Conservation (phyloP, 92 coral and sea anemone species). For the Umimayanthus kanabou region DNA sequence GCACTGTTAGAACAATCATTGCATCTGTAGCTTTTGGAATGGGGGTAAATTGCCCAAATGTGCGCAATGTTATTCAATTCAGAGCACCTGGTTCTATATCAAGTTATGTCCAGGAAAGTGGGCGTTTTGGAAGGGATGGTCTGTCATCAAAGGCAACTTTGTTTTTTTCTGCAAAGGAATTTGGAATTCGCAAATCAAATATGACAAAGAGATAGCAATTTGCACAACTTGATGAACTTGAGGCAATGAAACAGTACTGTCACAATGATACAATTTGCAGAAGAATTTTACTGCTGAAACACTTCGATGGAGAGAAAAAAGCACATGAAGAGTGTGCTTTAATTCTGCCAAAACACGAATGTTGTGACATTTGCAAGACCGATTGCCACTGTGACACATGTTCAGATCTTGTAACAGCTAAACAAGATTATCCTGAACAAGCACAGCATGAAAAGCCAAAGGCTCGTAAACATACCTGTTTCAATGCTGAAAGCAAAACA, state of each 20-base stretch:
- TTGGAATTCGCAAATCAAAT: constrained; percentile 35
- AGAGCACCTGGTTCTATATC: constrained; percentile 39
- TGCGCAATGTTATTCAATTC: constrained; percentile 40
- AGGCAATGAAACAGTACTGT: neutral
- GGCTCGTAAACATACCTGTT: neutral
- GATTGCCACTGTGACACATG: constrained; percentile 41
- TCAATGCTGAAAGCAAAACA: neutral
- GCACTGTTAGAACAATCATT: constrained; percentile 35
- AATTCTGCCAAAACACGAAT: constrained; percentile 39
- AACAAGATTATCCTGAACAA: neutral
- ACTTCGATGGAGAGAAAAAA: constrained; percentile 41
- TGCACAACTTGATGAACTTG: neutral
- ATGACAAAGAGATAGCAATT: neutral
- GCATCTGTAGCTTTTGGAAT: constrained; percentile 61
- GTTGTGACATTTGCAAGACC: constrained; percentile 54
- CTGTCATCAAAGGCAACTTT: constrained; percentile 44
- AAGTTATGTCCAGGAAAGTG: constrained; percentile 43
- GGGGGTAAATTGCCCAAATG: constrained; percentile 54
- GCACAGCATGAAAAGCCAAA: constrained; percentile 1
- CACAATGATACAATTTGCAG: constrained; percentile 36
- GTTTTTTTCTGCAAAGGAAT: constrained; percentile 45
- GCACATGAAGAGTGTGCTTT: constrained; percentile 40
- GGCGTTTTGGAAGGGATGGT: constrained; percentile 47
- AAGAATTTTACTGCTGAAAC: constrained; percentile 38
- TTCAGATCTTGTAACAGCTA: neutral